Conservation (phyloP, 2,888 invertebrate genomes). For the Habrosyne pyritoides region DNA sequence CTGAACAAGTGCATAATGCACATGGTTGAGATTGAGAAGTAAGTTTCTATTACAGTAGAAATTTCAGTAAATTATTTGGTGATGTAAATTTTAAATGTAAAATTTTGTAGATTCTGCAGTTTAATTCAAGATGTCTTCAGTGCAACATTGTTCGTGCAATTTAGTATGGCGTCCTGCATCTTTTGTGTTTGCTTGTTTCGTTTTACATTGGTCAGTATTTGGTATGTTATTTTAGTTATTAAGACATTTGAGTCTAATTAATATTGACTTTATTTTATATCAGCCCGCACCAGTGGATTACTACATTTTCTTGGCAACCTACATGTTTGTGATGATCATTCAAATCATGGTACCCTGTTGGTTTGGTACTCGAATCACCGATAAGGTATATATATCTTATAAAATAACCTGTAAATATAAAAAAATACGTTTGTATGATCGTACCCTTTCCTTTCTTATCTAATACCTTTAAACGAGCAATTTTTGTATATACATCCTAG, state of each 20-base stretch:
- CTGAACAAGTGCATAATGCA: conserved; percentile 52
- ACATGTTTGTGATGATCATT: conserved; percentile 52
- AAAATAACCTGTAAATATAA: no score
- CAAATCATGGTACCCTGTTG: conserved; percentile 64
- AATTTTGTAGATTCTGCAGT: conserved; percentile 52
- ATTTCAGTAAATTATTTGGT: neutral
- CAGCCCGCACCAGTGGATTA: conserved; percentile 56
- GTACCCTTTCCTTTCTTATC: no score
- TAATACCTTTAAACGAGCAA: no score
- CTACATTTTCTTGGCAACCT: conserved; percentile 57
- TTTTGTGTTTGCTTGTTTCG: conserved; percentile 64
- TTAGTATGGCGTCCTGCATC: conserved; percentile 56
- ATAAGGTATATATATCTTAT: conserved; percentile 58
- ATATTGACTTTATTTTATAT: conserved; percentile 21
- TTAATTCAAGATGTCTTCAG: conserved; percentile 55
- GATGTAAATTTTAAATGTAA: neutral
- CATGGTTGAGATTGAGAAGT: conserved; percentile 53
- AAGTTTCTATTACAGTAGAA: conserved; percentile 23
- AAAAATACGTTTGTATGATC: no score
- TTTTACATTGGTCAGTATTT: conserved; percentile 58
- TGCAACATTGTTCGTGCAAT: conserved; percentile 55
- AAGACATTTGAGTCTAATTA: neutral
- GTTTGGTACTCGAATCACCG: conserved; percentile 59
- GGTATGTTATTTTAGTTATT: neutral
- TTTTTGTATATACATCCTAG: no score